These are phyloP conservation scores for Paramacrobiotus metropolitanus DNA, from an alignment of 1,140 invertebrate species.

Conservation along the genomic window DNA sequence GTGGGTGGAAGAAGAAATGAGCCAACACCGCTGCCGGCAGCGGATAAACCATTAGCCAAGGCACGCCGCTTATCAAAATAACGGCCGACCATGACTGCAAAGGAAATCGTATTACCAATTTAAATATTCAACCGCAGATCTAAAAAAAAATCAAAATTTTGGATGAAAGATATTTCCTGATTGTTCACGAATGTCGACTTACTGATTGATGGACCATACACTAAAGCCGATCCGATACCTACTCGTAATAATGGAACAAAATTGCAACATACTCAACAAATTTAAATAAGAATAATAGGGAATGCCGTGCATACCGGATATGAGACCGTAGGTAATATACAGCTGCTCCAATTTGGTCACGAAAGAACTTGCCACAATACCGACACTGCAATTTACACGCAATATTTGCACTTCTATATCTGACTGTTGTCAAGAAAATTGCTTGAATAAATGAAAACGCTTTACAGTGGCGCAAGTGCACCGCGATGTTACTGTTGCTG, in stretches of 20 bases:
- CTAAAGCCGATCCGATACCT: conserved; percentile 46
- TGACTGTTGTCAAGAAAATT: no score
- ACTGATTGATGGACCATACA: conserved; percentile 2
- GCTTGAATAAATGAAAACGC: no score
- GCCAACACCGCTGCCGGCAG: conserved; percentile 54
- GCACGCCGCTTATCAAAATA: conserved; percentile 80
- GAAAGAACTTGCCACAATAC: conserved; percentile 42
- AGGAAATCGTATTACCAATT: not conserved
- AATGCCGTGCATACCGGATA: conserved; percentile 26
- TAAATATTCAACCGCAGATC: conserved; percentile 49
- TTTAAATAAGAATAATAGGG: not conserved
- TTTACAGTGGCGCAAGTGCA: no score
- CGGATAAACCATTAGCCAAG: conserved; percentile 70
- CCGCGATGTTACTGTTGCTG: no score
- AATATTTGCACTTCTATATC: no score
- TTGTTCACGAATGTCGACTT: not conserved
- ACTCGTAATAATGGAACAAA: conserved; percentile 9
- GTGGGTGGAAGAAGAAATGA: conserved; percentile 73
- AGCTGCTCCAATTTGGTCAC: conserved; percentile 40
- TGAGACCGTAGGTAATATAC: conserved; percentile 44
- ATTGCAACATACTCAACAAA: not conserved
- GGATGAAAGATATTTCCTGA: no score
- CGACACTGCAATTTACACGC: conserved; percentile 33
- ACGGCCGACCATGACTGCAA: conserved; percentile 62
- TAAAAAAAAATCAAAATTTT: conserved; percentile 30